These are phyloP conservation scores for Stegostoma tigrinum DNA, from an alignment of 2,113 vertebrate species.

Conservation along the genomic window DNA sequence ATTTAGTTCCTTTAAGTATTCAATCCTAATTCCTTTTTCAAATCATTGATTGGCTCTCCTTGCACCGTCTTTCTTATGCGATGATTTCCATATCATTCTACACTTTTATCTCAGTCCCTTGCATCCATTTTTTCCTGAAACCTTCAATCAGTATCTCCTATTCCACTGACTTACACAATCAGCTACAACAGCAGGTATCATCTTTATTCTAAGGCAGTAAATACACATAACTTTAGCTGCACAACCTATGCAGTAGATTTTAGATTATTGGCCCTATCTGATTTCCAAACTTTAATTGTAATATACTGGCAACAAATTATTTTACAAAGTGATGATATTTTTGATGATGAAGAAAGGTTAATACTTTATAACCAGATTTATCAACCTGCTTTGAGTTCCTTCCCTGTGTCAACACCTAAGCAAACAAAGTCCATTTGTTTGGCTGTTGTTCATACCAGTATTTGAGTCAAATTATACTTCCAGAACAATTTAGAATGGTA, in stretches of 20 bases:
- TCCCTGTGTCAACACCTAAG: conserved; percentile 23
- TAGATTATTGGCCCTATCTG: not conserved
- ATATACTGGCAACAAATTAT: conserved; percentile 22
- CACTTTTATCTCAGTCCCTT: too few species aligned
- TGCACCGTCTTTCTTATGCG: too few species aligned
- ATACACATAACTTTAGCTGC: not conserved
- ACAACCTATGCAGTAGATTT: not conserved
- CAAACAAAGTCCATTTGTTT: conserved; percentile 33
- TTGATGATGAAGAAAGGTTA: conserved; percentile 18
- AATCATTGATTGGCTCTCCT: too few species aligned
- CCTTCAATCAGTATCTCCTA: too few species aligned
- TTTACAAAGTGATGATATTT: conserved; percentile 25
- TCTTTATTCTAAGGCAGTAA: not conserved
- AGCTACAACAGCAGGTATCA: not conserved
- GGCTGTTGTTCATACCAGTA: conserved; percentile 2
- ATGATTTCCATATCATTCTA: too few species aligned
- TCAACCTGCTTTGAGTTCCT: conserved; percentile 18
- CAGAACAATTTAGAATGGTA: not conserved
- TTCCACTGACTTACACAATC: not conserved
- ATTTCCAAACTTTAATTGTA: conserved; percentile 26
- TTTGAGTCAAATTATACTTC: conserved; percentile 24
- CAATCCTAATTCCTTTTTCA: too few species aligned
- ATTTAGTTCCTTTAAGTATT: too few species aligned
- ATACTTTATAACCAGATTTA: conserved; percentile 29
- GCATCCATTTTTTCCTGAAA: too few species aligned